Percentiles rank a stretch among this genome's conserved stretches.
Conservation (phyloP, 2,113 vertebrate genomes). For the Okapia johnstoni region DNA sequence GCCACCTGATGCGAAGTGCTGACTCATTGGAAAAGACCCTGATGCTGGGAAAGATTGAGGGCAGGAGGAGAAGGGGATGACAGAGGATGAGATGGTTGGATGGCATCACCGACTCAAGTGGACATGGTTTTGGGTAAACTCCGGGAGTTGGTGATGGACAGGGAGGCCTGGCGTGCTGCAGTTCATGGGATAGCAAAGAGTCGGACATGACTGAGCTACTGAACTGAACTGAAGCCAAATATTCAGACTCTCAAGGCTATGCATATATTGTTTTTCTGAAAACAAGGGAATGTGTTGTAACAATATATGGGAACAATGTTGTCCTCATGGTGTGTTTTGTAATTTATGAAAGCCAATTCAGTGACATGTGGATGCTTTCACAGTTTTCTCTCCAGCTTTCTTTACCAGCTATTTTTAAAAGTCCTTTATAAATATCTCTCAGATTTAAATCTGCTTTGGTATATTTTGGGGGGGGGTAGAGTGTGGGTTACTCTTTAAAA, state of each 20-base stretch:
- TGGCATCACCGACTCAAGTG: too few relatives aligned
- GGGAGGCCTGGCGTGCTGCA: too few relatives aligned
- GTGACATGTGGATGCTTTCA: background rate
- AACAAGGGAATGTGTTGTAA: background rate
- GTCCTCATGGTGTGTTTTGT: background rate
- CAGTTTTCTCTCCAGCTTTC: background rate
- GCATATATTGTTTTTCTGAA: background rate
- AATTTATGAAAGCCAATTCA: background rate
- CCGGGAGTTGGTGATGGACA: too few relatives aligned
- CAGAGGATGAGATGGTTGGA: too few relatives aligned
- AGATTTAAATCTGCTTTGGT: background rate
- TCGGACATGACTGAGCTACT: too few relatives aligned
- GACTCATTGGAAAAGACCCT: too few relatives aligned
- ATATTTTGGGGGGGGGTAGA: accelerated
- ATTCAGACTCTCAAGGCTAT: background rate
- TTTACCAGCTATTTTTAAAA: background rate
- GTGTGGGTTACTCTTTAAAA: background rate
- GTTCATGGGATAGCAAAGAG: too few relatives aligned
- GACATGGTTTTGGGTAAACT: too few relatives aligned
- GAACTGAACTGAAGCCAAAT: background rate
- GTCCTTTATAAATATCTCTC: background rate
- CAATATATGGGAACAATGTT: background rate
- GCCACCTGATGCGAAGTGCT: too few relatives aligned
- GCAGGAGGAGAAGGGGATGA: too few relatives aligned
- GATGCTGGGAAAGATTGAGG: too few relatives aligned